phyloP scores from a whole-genome alignment of 1,140 invertebrate species.

The Drosophila kikkawai region DNA sequence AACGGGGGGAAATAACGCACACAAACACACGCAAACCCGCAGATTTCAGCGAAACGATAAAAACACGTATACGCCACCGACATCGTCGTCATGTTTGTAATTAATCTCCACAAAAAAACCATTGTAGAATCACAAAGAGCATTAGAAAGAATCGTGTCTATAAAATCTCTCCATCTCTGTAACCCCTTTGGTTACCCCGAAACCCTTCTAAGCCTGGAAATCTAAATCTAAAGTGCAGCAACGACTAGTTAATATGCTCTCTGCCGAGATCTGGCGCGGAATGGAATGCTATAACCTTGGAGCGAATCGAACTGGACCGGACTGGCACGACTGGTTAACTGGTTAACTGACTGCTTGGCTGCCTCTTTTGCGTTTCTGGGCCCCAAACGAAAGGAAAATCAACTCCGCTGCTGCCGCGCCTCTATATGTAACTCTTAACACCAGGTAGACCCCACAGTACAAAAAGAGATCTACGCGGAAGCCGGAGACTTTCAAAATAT shows the following conservation, averaged over 20 bases:
- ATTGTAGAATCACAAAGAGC: conserved; percentile 7
- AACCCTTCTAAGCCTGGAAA: conserved; percentile 2
- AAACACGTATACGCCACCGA: conserved; percentile 25
- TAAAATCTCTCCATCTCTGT: not conserved
- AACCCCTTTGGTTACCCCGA: not conserved
- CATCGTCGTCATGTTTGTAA: conserved; percentile 11
- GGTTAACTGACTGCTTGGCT: conserved; percentile 29
- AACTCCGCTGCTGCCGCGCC: not conserved
- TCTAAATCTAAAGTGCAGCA: conserved; percentile 8
- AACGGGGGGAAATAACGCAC: conserved; percentile 5
- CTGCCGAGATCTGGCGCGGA: conserved; percentile 14
- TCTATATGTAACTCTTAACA: not conserved
- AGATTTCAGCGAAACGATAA: conserved; percentile 18
- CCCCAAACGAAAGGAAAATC: conserved; percentile 32
- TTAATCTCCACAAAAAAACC: conserved; percentile 3
- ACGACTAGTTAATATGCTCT: conserved; percentile 6
- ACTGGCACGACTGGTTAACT: conserved; percentile 39
- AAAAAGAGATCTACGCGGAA: conserved; percentile 18
- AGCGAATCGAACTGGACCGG: conserved; percentile 27
- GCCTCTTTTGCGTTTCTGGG: conserved; percentile 14
- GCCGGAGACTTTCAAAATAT: conserved; percentile 27
- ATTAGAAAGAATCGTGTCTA: conserved; percentile 5
- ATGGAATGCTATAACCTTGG: conserved; percentile 24
- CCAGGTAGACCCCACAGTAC: not conserved
- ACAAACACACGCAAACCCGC: not conserved